Base-by-base conservation (phyloP, 2,888 invertebrate genomes). In the Cephus sareptanus region DNA sequence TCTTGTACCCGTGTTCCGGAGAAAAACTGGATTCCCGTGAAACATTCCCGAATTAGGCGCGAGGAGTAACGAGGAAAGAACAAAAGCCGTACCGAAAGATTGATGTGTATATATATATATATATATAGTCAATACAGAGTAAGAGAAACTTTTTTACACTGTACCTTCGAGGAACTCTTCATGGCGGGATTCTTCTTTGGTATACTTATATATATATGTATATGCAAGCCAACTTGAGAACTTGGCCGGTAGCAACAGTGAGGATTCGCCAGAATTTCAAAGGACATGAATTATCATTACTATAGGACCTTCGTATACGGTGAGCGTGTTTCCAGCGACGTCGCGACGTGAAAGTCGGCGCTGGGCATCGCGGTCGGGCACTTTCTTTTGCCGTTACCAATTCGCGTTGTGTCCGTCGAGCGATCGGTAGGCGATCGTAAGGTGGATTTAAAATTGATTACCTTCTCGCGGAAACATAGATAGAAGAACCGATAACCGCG, bases 331-430 rank as follows among this genome's bases (percentile, higher is more conserved):
- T 31, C 12, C 13, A 71, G 31, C 71, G 71, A 34, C 71, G 56
- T 56, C 34, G 71, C 71, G 71, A 71, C 71, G 71, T 71, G 71
- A 71, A 71, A 71, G 71, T 71, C 71, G 34, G 71, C 71, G 71
- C 71, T 33, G 56, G 23, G 23, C 23, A 71, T 71, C 71, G 71
- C 71, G 71, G 71, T 31, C 71, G 71, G 71, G 13, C 33, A 71
- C 71, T 71, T 71, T 71, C 71, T 71, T 71, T 71, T 34, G 9
- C 31, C 71, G 71, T 34, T 71, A 34, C 23, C 23, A 71, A 31
- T 71, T 71, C 12, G 71, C 15, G 23, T 2, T 56, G 9, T 15
- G 15, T 56, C 56, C 56, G 23, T 56, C 23, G 56, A 56, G 23
- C 23, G 56, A 56, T 56, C 56, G 23, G 40, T 9, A 9, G 2